Evolutionary conservation across 2,888 invertebrate genomes (phyloP).

Genomic region (Sesia apiformis): DNA sequence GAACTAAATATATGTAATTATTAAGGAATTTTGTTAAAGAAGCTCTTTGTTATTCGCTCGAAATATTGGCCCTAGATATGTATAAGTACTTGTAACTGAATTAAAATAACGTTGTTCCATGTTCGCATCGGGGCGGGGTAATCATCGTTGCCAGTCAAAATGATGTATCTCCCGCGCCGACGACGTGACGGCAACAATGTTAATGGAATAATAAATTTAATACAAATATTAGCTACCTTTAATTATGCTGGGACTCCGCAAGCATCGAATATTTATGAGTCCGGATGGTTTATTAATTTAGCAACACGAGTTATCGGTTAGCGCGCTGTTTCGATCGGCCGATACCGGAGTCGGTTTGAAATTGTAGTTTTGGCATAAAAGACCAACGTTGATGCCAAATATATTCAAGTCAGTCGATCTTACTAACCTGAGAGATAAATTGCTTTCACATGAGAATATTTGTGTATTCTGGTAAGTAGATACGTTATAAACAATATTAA

Average conservation of each 20-base stretch:
- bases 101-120: background rate
- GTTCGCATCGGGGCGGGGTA: slow-evolving; percentile 3
- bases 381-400: background rate
- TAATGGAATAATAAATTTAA: slow-evolving; percentile 23
- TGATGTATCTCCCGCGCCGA: slow-evolving; percentile 16
- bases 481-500: too few relatives aligned
- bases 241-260: slow-evolving; percentile 4
- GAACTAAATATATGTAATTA: too few relatives aligned
- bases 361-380: background rate
- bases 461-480: background rate
- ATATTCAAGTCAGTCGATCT: background rate
- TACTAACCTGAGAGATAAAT: background rate
- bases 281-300: background rate
- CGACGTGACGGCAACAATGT: slow-evolving; percentile 8
- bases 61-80: too few relatives aligned
- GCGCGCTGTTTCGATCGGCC: background rate
- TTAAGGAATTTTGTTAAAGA: too few relatives aligned
- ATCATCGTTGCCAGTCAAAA: slow-evolving; percentile 14
- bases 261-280: slow-evolving; percentile 3
- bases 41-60: too few relatives aligned
- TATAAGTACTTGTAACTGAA: background rate
- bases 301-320: background rate
- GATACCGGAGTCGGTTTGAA: background rate
- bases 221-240: slow-evolving; percentile 14
- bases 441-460: background rate